Evolutionary conservation across 2,888 invertebrate genomes (phyloP).

Genomic region (Pollenia amentaria): DNA sequence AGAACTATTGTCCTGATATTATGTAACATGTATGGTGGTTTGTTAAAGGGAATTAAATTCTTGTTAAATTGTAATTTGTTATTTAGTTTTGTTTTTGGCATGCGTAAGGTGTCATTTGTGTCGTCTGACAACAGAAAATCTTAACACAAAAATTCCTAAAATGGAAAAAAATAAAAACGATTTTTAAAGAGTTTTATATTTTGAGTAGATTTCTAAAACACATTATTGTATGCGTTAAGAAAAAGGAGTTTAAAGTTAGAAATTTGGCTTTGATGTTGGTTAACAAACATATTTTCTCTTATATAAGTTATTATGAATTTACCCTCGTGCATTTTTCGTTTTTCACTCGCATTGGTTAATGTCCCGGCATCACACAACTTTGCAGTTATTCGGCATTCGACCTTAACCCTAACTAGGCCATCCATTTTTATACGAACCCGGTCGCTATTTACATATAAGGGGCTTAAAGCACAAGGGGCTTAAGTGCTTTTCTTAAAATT

Average conservation of each 20-base stretch:
- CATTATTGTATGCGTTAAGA: background rate
- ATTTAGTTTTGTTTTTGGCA: conserved; percentile 61
- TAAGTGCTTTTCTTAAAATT: no score
- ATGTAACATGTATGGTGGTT: conserved; percentile 42
- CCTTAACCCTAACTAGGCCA: no score
- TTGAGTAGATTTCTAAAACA: conserved; percentile 43
- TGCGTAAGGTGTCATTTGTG: conserved; percentile 72
- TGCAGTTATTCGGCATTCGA: no score
- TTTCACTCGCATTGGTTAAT: no score
- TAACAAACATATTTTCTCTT: background rate
- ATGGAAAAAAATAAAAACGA: conserved; percentile 32
- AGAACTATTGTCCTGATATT: conserved; percentile 1
- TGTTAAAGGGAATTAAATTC: conserved; percentile 61
- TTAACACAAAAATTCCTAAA: background rate
- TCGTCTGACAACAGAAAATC: conserved; percentile 33
- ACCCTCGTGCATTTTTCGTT: no score
- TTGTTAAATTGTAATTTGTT: conserved; percentile 63
- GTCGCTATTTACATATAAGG: no score
- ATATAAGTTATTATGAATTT: background rate
- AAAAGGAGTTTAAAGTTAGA: conserved; percentile 41
- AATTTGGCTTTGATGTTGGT: conserved; percentile 17
- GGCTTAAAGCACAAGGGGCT: no score
- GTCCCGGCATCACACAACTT: no score
- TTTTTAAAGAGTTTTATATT: conserved; percentile 58
- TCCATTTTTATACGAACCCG: no score